Evolutionary conservation across 2,113 vertebrate species (phyloP).

Genomic region (Copsychus sechellarum): DNA sequence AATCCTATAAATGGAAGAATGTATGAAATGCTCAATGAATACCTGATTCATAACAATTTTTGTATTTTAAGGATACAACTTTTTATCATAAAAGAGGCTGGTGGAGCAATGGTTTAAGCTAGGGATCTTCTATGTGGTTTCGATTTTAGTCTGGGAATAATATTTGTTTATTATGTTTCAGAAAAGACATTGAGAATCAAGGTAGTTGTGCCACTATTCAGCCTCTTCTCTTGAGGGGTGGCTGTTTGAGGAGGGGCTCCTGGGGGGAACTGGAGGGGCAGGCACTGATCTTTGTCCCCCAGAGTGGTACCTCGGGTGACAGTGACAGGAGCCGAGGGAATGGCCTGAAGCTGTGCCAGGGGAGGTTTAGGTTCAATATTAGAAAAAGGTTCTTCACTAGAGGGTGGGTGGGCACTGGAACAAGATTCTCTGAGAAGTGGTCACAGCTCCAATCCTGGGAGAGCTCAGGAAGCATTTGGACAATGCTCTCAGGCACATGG

Average conservation of each 20-base stretch:
- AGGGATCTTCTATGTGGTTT: not conserved
- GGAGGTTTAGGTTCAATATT: not conserved
- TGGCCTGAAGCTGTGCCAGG: not conserved
- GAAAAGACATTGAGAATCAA: not conserved
- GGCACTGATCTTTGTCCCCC: not conserved
- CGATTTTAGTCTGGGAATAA: not conserved
- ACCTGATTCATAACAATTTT: not conserved
- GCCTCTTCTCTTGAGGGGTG: not conserved
- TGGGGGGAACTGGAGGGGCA: rapidly evolving
- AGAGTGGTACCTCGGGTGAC: no score
- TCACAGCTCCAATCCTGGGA: not conserved
- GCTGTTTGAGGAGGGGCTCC: no score
- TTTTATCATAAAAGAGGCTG: not conserved
- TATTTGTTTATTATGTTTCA: not conserved
- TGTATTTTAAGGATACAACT: not conserved
- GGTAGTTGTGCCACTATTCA: not conserved
- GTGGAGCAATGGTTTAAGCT: not conserved
- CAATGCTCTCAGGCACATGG: not conserved
- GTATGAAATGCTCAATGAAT: not conserved
- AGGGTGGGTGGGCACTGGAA: not conserved
- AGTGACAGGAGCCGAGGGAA: rapidly evolving
- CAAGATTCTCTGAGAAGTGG: not conserved
- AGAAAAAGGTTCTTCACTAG: not conserved
- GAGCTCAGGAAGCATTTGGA: not conserved
- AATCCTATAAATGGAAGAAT: not conserved